A percentile compares a stretch with the other conserved stretches of the same genome.
Evolutionary conservation across 1,140 invertebrate genomes (phyloP).

Genomic region (Bombyx mandarina): DNA sequence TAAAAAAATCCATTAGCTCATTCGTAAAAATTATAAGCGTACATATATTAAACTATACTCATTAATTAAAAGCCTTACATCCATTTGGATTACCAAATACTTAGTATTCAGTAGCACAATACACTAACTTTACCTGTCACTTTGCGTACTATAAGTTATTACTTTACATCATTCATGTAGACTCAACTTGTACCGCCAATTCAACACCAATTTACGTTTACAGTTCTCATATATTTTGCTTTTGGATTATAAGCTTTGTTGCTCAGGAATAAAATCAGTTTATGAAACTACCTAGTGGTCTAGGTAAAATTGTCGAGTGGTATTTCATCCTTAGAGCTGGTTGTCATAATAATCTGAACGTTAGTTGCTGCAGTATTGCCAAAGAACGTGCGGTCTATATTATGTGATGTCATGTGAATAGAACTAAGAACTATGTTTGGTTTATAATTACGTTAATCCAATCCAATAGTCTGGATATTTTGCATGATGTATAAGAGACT

Average conservation of each 20-base stretch:
- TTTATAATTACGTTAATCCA: no score
- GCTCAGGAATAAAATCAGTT: constrained; percentile 1
- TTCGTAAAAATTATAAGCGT: no score
- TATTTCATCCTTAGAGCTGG: constrained; percentile 19
- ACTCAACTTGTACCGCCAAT: constrained; percentile 9
- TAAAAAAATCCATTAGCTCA: no score
- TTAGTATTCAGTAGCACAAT: constrained; percentile 25
- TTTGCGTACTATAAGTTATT: constrained; percentile 29
- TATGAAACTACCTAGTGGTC: neutral
- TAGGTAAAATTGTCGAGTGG: neutral
- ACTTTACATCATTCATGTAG: constrained; percentile 25
- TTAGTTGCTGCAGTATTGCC: constrained; percentile 7
- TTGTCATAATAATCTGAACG: constrained; percentile 17
- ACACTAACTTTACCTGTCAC: constrained; percentile 26
- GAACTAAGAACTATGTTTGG: no score
- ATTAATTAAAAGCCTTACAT: neutral
- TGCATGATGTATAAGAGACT: no score
- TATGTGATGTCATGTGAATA: no score
- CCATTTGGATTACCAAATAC: neutral
- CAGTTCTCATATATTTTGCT: constrained; percentile 4
- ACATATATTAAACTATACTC: no score
- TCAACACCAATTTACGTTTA: constrained; percentile 10
- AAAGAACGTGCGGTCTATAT: constrained; percentile 8
- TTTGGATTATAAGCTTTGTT: constrained; percentile 10
- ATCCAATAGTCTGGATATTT: no score